Conservation (phyloP, 2,113 vertebrate genomes). For the Meleagris gallopavo region DNA sequence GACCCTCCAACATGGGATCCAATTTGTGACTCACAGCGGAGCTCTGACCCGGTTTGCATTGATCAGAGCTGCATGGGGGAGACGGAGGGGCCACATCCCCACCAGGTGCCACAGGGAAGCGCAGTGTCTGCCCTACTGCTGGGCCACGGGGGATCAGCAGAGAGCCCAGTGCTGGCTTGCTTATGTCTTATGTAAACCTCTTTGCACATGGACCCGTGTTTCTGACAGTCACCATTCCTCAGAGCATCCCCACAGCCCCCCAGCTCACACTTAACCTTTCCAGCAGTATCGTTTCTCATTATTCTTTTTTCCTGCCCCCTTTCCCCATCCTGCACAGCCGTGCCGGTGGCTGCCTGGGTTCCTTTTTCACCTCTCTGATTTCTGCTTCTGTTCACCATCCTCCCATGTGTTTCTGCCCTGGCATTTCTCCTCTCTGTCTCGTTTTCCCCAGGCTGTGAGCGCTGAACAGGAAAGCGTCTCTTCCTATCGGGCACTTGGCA, state of each 20-base stretch:
- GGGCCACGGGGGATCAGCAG: not conserved
- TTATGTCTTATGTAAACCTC: not conserved
- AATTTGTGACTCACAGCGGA: constrained; percentile 77
- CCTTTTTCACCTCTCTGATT: not conserved
- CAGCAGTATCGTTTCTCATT: fast-evolving
- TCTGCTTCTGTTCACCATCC: not conserved
- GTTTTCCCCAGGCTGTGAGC: not conserved
- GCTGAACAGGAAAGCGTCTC: not conserved
- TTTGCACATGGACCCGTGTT: not conserved
- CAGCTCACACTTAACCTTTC: not conserved
- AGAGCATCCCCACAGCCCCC: not conserved
- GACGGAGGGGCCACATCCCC: constrained; percentile 25
- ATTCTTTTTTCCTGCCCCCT: not conserved
- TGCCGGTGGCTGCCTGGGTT: not conserved
- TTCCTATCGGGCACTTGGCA: not conserved
- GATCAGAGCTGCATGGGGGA: constrained; percentile 73
- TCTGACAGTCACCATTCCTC: fast-evolving
- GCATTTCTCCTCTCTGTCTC: not conserved
- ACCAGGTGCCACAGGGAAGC: constrained; percentile 38
- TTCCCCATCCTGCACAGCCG: not conserved
- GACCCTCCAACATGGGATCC: constrained; percentile 77
- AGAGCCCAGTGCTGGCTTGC: not conserved
- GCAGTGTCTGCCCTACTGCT: not conserved
- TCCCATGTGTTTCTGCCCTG: not conserved
- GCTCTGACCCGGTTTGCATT: constrained; percentile 83